These are phyloP conservation scores for Caenorhabditis sulstoni DNA, from an alignment of 2,888 invertebrate species.

Conservation along the genomic window DNA sequence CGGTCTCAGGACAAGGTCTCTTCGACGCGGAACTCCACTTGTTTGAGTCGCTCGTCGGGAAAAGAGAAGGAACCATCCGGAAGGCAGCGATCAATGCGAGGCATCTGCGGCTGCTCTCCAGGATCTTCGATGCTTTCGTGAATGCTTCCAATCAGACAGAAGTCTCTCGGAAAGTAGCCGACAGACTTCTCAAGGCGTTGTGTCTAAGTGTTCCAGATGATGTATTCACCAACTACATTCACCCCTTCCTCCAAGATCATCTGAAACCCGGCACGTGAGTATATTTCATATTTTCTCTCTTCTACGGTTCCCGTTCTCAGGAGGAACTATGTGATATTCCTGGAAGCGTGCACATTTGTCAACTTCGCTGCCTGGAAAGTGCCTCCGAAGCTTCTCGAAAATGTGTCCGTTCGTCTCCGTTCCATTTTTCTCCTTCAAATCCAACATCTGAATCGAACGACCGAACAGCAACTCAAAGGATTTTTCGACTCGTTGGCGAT, in stretches of 20 bases:
- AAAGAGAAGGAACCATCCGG: slow-evolving; percentile 15
- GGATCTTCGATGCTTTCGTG: slow-evolving; percentile 43
- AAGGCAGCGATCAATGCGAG: slow-evolving; percentile 12
- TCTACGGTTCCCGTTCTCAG: neutral
- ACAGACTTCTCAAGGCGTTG: slow-evolving; percentile 27
- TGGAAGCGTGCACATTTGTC: neutral
- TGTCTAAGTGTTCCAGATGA: slow-evolving; percentile 28
- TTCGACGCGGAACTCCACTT: slow-evolving; percentile 46
- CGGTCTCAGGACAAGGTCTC: slow-evolving; percentile 16
- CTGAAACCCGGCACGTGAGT: slow-evolving; percentile 20
- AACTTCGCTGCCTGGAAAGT: slow-evolving; percentile 20
- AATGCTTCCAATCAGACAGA: neutral
- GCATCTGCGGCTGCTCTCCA: slow-evolving; percentile 28
- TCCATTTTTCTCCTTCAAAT: slow-evolving; percentile 23
- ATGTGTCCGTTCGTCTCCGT: slow-evolving; percentile 10
- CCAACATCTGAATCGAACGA: slow-evolving; percentile 1
- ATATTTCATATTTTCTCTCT: neutral
- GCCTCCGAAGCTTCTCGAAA: slow-evolving; percentile 3
- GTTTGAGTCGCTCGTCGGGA: slow-evolving; percentile 33
- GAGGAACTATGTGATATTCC: slow-evolving; percentile 6
- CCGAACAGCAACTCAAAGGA: neutral
- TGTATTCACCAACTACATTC: slow-evolving; percentile 35
- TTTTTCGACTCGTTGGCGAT: slow-evolving; percentile 24
- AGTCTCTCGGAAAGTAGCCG: slow-evolving; percentile 15
- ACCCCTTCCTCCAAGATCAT: slow-evolving; percentile 35